Percentiles rank a stretch among this genome's conserved stretches.
Conservation (phyloP, 2,888 invertebrate genomes). For the Stratiomys singularior region DNA sequence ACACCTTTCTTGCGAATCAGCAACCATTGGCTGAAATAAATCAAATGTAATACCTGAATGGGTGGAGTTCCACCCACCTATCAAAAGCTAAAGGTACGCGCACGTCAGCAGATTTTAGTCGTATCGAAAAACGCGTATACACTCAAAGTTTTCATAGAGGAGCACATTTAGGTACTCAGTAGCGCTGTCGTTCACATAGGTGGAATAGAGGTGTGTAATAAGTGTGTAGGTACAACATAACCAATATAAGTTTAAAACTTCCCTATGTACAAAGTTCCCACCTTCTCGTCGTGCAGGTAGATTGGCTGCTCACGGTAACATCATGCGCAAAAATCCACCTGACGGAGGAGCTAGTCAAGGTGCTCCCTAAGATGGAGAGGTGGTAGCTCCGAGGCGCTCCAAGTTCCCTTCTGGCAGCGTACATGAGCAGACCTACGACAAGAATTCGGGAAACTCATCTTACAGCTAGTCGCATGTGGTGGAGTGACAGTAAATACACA, state of each 20-base stretch:
- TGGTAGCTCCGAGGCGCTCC: background rate
- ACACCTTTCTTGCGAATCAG: constrained; percentile 46
- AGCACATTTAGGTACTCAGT: constrained; percentile 36
- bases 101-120: constrained; percentile 50
- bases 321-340: constrained; percentile 51
- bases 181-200: constrained; percentile 9
- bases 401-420: background rate
- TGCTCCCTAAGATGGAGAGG: background rate
- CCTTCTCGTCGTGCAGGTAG: constrained; percentile 49
- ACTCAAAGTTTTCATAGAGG: constrained; percentile 46
- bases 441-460: constrained; percentile 1
- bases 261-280: constrained; percentile 47
- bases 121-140: constrained; percentile 38
- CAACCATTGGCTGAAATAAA: constrained; percentile 48
- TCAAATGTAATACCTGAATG: constrained; percentile 48
- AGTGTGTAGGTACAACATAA: constrained; percentile 44
- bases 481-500: background rate
- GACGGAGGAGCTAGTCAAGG: constrained; percentile 42
- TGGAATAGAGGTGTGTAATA: constrained; percentile 31
- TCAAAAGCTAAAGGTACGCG: constrained; percentile 54
- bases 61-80: constrained; percentile 54
- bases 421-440: constrained; percentile 26
- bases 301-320: constrained; percentile 49
- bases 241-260: constrained; percentile 57
- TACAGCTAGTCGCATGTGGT: background rate